phyloP scores from a whole-genome alignment of 2,113 vertebrate genomes.

The Daboia siamensis region DNA sequence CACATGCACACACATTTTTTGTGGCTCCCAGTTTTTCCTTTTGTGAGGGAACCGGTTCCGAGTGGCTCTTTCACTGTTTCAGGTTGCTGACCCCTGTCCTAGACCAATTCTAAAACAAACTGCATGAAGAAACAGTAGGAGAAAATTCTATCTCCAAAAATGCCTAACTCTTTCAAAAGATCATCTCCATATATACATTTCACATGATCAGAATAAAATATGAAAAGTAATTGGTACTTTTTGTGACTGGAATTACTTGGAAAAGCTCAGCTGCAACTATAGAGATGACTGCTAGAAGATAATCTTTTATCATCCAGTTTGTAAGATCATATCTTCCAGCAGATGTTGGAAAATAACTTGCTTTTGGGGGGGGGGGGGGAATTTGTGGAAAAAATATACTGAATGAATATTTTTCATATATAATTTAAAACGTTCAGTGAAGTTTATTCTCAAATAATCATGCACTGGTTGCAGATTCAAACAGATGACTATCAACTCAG shows the following conservation, averaged over 20 bases:
- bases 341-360: not conserved
- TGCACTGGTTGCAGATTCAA: not conserved
- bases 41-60: no score
- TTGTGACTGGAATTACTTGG: not conserved
- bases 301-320: not conserved
- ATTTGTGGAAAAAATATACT: not conserved
- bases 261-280: not conserved
- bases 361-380: not conserved
- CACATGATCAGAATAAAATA: not conserved
- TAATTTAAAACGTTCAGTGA: not conserved
- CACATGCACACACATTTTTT: no score
- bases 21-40: no score
- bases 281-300: not conserved
- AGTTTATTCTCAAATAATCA: not conserved
- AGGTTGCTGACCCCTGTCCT: no score
- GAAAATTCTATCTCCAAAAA: not conserved
- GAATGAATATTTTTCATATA: not conserved
- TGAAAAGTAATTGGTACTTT: not conserved
- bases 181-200: not conserved
- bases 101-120: not conserved
- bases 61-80: no score
- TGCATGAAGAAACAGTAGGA: not conserved
- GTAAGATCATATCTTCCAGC: not conserved
- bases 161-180: not conserved
- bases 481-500: not conserved